Percentiles rank a stretch among this genome's conserved stretches.
These are phyloP conservation scores for Enteromius argenteus DNA, from an alignment of 2,797 vertebrate species.

Conservation along the genomic window DNA sequence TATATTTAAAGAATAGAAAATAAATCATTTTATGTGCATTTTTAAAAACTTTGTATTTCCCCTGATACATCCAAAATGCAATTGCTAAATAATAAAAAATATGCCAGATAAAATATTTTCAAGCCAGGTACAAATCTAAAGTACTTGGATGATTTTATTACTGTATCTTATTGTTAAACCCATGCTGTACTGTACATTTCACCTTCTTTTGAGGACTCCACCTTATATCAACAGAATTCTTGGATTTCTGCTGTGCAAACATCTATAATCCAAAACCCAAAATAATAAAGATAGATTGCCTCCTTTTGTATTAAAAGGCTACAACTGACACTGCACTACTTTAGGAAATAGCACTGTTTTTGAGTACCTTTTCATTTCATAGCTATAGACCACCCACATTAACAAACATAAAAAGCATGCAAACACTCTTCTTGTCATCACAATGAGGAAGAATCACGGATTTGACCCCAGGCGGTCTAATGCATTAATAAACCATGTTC, in stretches of 20 bases:
- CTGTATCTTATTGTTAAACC: not conserved
- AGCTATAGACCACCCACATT: conserved; percentile 84
- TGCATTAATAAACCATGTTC: conserved; percentile 51
- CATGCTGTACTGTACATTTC: not conserved
- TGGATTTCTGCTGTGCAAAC: conserved; percentile 7
- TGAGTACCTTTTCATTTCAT: conserved; percentile 69
- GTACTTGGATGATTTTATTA: not conserved
- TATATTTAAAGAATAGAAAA: not conserved
- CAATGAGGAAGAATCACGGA: conserved; percentile 64
- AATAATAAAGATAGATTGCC: conserved; percentile 18
- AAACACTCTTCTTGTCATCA: conserved; percentile 68
- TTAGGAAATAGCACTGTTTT: conserved; percentile 56
- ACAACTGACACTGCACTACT: conserved; percentile 32
- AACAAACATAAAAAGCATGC: conserved; percentile 78
- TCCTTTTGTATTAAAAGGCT: conserved; percentile 8
- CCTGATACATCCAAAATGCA: not conserved
- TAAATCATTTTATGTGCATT: not conserved
- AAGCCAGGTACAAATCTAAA: not conserved
- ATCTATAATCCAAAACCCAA: conserved; percentile 11
- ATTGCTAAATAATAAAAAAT: not conserved
- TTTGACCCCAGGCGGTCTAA: conserved; percentile 51
- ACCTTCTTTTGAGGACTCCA: not conserved
- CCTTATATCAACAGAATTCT: conserved; percentile 2
- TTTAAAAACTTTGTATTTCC: not conserved
- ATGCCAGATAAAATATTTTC: not conserved